Conservation (phyloP, 2,888 invertebrate genomes). For the Ypsolopha scabrella region DNA sequence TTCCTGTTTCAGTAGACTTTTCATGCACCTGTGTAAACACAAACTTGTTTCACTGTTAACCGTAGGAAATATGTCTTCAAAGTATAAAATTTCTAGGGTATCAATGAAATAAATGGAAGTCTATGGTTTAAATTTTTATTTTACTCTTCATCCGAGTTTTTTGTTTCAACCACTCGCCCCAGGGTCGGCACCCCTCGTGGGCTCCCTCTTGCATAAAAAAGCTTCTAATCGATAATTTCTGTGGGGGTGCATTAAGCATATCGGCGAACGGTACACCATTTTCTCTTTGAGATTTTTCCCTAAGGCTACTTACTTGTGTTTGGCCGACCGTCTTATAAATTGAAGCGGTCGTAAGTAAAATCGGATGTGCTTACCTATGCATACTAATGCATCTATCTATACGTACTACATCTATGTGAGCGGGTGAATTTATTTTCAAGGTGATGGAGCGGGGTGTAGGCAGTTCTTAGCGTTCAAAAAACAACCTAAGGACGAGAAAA, state of each 20-base stretch:
- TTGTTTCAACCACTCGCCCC: slow-evolving; percentile 68
- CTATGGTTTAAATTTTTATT: slow-evolving; percentile 54
- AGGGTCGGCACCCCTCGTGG: slow-evolving; percentile 51
- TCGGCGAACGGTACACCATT: slow-evolving; percentile 56
- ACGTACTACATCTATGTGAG: no score
- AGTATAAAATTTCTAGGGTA: no score
- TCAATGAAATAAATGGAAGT: no score
- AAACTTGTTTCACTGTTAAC: no score
- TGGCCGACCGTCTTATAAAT: slow-evolving; percentile 50
- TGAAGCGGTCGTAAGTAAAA: not conserved
- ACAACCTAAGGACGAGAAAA: no score
- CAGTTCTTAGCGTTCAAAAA: no score
- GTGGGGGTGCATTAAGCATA: slow-evolving; percentile 72
- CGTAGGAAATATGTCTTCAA: no score
- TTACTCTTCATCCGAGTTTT: slow-evolving; percentile 66
- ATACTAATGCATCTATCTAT: not conserved
- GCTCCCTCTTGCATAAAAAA: slow-evolving; percentile 71
- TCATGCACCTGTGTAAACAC: no score
- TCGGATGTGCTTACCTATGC: not conserved
- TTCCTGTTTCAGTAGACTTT: no score
- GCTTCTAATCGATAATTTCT: slow-evolving; percentile 71
- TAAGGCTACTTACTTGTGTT: slow-evolving; percentile 53
- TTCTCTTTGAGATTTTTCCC: slow-evolving; percentile 64
- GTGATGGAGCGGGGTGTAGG: no score
- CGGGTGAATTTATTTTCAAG: no score